These are phyloP conservation scores for human (Homo sapiens) DNA, from an alignment of 2,113 vertebrate genomes.

Conservation along the genomic window GRCh38 chr6:159577001-159577500, in stretches of 20 bases:
- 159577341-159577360: too few species aligned
- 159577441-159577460: background rate
- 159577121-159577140: background rate
- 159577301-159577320: background rate
- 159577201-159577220: background rate
- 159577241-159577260: background rate
- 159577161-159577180: background rate
- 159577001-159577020: background rate
- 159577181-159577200: background rate
- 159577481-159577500: background rate
- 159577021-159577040: background rate
- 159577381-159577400: background rate
- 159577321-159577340: background rate
- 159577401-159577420: background rate
- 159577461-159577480: background rate
- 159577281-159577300: background rate
- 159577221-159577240: background rate
- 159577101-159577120: background rate
- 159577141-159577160: background rate
- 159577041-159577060: background rate
- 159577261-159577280: background rate
- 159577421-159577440: background rate
- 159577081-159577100: background rate
- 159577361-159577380: background rate
- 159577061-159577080: background rate